Evolutionary conservation across 2,888 invertebrate species (phyloP).

Genomic region (Zelleria hepariella): DNA sequence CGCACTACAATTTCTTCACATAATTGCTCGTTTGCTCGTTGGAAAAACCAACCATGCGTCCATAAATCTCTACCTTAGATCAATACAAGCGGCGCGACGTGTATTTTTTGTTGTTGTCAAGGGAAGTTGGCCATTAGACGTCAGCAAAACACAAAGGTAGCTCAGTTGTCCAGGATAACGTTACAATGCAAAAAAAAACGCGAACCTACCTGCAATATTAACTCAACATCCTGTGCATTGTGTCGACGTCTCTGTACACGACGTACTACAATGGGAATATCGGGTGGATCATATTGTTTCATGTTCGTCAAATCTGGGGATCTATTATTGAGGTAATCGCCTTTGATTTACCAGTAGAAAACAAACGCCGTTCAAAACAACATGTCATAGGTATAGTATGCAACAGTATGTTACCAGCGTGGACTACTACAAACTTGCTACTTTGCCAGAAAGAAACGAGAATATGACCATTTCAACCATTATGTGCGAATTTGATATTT

Average conservation of each 20-base stretch:
- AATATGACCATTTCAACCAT: too few species aligned
- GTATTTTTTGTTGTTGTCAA: not conserved
- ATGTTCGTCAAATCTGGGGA: not conserved
- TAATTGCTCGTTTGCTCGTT: too few species aligned
- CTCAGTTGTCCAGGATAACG: conserved; percentile 18
- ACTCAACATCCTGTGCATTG: conserved; percentile 39
- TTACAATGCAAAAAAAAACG: conserved; percentile 34
- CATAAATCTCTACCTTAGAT: not conserved
- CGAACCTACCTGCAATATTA: conserved; percentile 30
- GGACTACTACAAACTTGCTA: too few species aligned
- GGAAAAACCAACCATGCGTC: too few species aligned
- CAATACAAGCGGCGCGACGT: not conserved
- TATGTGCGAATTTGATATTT: too few species aligned
- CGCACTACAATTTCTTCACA: too few species aligned
- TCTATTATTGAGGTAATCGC: not conserved
- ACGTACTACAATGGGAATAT: not conserved
- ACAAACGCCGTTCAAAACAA: too few species aligned
- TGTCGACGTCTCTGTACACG: conserved; percentile 14
- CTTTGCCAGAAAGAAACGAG: too few species aligned
- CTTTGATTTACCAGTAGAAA: not conserved
- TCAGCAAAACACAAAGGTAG: not conserved
- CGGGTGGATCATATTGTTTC: not conserved
- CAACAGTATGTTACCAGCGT: too few species aligned
- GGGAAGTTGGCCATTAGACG: conserved; percentile 6
- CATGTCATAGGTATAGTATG: too few species aligned